Conservation (phyloP, 2,797 vertebrate species). For the Sternarchorhynchus goeldii region DNA sequence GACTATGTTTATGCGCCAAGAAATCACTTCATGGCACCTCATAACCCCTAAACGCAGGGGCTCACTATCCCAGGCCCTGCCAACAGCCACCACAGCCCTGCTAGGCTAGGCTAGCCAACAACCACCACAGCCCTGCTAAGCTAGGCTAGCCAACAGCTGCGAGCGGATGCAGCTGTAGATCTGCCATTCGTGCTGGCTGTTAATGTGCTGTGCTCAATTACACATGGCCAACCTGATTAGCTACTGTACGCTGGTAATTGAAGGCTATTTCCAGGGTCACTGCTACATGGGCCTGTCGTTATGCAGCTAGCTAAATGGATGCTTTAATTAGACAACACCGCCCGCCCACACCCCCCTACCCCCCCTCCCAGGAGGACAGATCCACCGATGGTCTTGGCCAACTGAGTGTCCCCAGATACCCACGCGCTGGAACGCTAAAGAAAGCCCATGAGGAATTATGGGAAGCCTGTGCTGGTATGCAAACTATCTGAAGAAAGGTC, state of each 20-base stretch:
- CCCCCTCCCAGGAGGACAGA: conserved; percentile 12
- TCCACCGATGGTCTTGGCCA: conserved; percentile 59
- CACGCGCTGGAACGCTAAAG: conserved; percentile 61
- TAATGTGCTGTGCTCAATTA: conserved; percentile 26
- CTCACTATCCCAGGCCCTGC: too few relatives aligned
- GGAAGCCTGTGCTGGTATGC: conserved; percentile 28
- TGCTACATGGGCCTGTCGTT: conserved; percentile 56
- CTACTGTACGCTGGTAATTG: conserved; percentile 34
- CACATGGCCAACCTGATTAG: conserved; percentile 42
- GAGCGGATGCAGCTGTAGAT: conserved; percentile 9
- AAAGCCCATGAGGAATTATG: conserved; percentile 35
- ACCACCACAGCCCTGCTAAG: background rate
- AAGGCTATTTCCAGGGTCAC: conserved; percentile 35
- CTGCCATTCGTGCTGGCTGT: conserved; percentile 23
- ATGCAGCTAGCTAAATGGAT: conserved; percentile 54
- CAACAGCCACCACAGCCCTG: background rate
- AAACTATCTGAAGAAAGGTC: conserved; percentile 47
- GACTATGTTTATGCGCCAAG: background rate
- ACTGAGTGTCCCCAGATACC: conserved; percentile 56
- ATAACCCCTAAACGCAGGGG: background rate
- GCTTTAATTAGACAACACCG: conserved; percentile 60
- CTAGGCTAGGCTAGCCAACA: background rate
- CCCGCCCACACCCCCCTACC: background rate
- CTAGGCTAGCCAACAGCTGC: background rate
- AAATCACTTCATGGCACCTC: background rate